phyloP scores from a whole-genome alignment of 2,797 vertebrate species.

The Sebastes taczanowskii region DNA sequence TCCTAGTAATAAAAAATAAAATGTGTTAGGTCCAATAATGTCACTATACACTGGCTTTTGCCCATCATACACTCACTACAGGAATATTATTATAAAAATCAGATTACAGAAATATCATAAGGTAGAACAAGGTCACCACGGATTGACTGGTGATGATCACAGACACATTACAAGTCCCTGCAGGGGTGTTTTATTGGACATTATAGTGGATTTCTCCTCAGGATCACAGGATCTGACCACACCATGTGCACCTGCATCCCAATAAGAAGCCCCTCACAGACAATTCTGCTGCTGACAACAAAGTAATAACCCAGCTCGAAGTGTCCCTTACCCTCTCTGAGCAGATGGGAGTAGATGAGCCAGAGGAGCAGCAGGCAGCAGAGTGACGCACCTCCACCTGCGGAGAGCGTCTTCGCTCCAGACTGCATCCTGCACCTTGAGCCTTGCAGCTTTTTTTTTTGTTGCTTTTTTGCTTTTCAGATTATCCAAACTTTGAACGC shows the following conservation, averaged over 20 bases:
- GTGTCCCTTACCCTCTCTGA: slow-evolving; percentile 85
- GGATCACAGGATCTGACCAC: slow-evolving; percentile 31
- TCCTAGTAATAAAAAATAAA: background rate
- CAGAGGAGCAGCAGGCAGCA: slow-evolving; percentile 88
- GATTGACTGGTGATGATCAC: slow-evolving; percentile 4
- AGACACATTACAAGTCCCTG: slow-evolving; percentile 6
- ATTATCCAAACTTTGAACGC: slow-evolving; percentile 75
- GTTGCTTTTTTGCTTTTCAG: background rate
- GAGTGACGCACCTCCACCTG: slow-evolving; percentile 87
- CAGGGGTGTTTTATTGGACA: slow-evolving; percentile 6
- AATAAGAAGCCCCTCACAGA: slow-evolving; percentile 29
- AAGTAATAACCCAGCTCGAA: slow-evolving; percentile 42
- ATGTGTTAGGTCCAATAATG: background rate
- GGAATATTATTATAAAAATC: background rate
- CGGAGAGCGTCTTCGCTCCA: slow-evolving; percentile 84
- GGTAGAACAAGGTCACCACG: slow-evolving; percentile 46
- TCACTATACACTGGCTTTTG: background rate
- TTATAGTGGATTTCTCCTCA: background rate
- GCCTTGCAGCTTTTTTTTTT: background rate
- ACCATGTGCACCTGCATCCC: slow-evolving; percentile 54
- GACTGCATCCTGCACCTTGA: slow-evolving; percentile 84
- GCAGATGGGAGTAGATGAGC: slow-evolving; percentile 87
- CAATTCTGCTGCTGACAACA: slow-evolving; percentile 39
- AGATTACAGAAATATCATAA: background rate
- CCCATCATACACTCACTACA: background rate